Conservation (phyloP, 2,888 invertebrate genomes). For the Heteromurus nitidus region DNA sequence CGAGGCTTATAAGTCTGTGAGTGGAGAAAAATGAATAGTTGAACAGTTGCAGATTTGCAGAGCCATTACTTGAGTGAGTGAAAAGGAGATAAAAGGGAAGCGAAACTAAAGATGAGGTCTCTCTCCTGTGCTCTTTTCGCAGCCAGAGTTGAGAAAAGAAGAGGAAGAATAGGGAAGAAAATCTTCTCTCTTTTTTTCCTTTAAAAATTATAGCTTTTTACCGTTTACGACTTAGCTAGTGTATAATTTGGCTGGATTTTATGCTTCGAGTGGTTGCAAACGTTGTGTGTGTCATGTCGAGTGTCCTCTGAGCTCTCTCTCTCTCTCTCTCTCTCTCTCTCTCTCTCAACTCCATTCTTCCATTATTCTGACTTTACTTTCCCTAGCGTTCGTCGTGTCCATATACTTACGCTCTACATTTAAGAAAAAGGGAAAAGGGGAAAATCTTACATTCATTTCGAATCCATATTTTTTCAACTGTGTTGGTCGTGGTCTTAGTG, state of each 20-base stretch:
- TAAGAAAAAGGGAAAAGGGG: neutral
- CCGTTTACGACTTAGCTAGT: neutral
- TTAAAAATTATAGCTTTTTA: slow-evolving; percentile 28
- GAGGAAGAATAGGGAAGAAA: neutral
- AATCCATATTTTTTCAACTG: no score
- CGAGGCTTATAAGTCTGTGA: no score
- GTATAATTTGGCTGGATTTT: slow-evolving; percentile 14
- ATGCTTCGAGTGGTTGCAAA: slow-evolving; percentile 43
- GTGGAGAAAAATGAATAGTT: slow-evolving; percentile 18
- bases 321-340: neutral
- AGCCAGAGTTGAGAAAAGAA: neutral
- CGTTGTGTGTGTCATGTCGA: slow-evolving; percentile 50
- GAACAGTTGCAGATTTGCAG: slow-evolving; percentile 24
- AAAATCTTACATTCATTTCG: no score
- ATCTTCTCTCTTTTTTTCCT: slow-evolving; percentile 3
- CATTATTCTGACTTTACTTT: neutral
- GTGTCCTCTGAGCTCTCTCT: slow-evolving; percentile 39
- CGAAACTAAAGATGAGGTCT: slow-evolving; percentile 20
- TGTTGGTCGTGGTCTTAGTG: no score
- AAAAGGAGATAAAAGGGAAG: neutral
- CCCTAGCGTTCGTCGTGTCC: no score
- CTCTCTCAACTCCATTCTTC: neutral
- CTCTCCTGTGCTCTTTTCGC: no score
- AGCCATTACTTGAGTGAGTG: slow-evolving; percentile 28
- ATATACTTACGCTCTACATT: neutral